phyloP scores from a whole-genome alignment of 2,888 invertebrate species.

The Drosophila meridiana region DNA sequence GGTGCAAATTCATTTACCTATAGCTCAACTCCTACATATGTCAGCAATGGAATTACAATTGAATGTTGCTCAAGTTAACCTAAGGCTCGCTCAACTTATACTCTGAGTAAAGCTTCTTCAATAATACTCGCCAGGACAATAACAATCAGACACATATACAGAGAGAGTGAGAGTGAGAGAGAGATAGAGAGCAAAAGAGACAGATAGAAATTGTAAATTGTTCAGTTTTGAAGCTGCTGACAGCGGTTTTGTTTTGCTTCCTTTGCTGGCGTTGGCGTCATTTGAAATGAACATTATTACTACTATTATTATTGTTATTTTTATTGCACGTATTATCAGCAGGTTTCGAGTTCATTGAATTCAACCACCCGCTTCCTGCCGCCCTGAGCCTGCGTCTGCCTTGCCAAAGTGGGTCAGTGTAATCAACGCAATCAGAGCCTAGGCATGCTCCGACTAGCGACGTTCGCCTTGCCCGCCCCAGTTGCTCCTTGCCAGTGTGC shows the following conservation, averaged over 20 bases:
- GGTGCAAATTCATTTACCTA: background rate
- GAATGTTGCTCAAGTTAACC: background rate
- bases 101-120: background rate
- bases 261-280: slow-evolving; percentile 35
- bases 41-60: background rate
- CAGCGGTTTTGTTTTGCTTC: slow-evolving; percentile 28
- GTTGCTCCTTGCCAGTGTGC: slow-evolving; percentile 40
- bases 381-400: slow-evolving; percentile 36
- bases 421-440: slow-evolving; percentile 78
- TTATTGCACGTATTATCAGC: slow-evolving; percentile 69
- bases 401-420: slow-evolving; percentile 77
- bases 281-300: slow-evolving; percentile 64
- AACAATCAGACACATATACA: background rate
- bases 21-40: background rate
- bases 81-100: background rate
- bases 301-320: slow-evolving; percentile 70
- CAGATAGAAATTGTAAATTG: slow-evolving; percentile 2
- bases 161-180: background rate
- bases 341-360: slow-evolving; percentile 80
- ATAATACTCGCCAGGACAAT: background rate
- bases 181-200: background rate
- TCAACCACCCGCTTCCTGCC: slow-evolving; percentile 43
- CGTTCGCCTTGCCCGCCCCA: background rate
- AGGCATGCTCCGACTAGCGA: slow-evolving; percentile 61
- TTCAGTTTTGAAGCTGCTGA: slow-evolving; percentile 45